phyloP scores from a whole-genome alignment of 2,797 vertebrate species.

The Takifugu ocellatus region DNA sequence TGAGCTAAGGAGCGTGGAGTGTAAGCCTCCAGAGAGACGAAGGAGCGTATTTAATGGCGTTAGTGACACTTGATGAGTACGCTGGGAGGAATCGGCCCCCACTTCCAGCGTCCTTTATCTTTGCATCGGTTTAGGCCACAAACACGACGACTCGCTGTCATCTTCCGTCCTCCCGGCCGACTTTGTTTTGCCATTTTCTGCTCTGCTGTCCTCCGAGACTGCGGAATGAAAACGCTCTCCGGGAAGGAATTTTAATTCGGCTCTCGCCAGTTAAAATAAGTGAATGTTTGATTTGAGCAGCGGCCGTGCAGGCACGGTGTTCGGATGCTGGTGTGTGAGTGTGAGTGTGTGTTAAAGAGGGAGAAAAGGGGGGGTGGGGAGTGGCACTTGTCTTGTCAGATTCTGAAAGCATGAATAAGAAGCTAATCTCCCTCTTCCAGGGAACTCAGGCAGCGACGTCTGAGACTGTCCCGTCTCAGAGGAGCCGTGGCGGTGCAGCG shows the following conservation, averaged over 20 bases:
- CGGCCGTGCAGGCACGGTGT: slow-evolving; percentile 37
- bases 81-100: slow-evolving; percentile 43
- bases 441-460: slow-evolving; percentile 59
- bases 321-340: slow-evolving; percentile 1
- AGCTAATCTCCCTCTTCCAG: slow-evolving; percentile 69
- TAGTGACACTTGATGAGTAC: slow-evolving; percentile 66
- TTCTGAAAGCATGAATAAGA: slow-evolving; percentile 64
- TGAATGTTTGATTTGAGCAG: slow-evolving; percentile 52
- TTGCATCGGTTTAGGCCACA: slow-evolving; percentile 21
- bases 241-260: slow-evolving; percentile 42
- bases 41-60: slow-evolving; percentile 63
- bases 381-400: slow-evolving; percentile 60
- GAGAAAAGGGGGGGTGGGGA: not conserved
- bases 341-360: slow-evolving; percentile 35
- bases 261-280: slow-evolving; percentile 47
- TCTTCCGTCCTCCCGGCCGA: slow-evolving; percentile 21
- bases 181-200: slow-evolving; percentile 41
- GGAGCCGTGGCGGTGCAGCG: slow-evolving; percentile 48
- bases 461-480: slow-evolving; percentile 49
- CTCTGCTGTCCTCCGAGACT: slow-evolving; percentile 15
- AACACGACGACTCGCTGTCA: slow-evolving; percentile 17
- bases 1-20: slow-evolving; percentile 60
- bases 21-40: slow-evolving; percentile 55
- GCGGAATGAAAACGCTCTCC: slow-evolving; percentile 26
- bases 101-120: slow-evolving; percentile 28